Conservation (phyloP, 1,140 invertebrate genomes). For the Aphidius ervi region DNA sequence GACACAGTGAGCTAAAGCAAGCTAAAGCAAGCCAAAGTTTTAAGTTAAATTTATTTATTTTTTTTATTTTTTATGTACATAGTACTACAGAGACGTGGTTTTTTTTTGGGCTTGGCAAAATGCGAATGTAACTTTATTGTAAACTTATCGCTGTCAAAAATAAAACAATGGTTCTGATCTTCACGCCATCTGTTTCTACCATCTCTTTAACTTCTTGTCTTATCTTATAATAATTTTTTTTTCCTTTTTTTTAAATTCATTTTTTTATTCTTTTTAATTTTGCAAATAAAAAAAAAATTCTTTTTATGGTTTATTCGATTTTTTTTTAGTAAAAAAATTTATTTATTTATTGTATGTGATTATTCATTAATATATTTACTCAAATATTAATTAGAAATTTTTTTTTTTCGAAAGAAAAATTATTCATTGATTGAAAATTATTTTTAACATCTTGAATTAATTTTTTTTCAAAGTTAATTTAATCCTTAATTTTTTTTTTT, state of each 20-base stretch:
- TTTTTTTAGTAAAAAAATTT: not conserved
- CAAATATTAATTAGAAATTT: too few relatives aligned
- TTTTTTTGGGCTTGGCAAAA: conserved; percentile 2
- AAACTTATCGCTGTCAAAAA: conserved; percentile 51
- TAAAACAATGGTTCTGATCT: conserved; percentile 50
- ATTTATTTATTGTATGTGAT: too few relatives aligned
- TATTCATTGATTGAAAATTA: too few relatives aligned
- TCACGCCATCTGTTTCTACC: conserved; percentile 34
- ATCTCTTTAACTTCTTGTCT: conserved; percentile 15
- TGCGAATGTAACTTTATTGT: conserved; percentile 50
- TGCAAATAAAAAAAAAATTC: not conserved
- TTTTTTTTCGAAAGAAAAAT: too few relatives aligned
- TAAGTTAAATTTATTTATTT: not conserved
- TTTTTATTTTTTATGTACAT: conserved; percentile 8
- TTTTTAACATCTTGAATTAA: too few relatives aligned
- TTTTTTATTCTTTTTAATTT: conserved; percentile 24
- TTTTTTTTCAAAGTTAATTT: too few relatives aligned
- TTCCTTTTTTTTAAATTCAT: conserved; percentile 14
- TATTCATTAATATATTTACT: too few relatives aligned
- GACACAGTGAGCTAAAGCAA: too few relatives aligned
- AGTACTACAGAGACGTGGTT: conserved; percentile 28
- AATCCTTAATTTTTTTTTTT: too few relatives aligned
- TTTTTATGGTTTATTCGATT: not conserved
- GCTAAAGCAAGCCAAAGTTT: too few relatives aligned
- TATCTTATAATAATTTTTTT: too few relatives aligned